phyloP scores from a whole-genome alignment of 2,113 vertebrate species.

The Nibea coibor region DNA sequence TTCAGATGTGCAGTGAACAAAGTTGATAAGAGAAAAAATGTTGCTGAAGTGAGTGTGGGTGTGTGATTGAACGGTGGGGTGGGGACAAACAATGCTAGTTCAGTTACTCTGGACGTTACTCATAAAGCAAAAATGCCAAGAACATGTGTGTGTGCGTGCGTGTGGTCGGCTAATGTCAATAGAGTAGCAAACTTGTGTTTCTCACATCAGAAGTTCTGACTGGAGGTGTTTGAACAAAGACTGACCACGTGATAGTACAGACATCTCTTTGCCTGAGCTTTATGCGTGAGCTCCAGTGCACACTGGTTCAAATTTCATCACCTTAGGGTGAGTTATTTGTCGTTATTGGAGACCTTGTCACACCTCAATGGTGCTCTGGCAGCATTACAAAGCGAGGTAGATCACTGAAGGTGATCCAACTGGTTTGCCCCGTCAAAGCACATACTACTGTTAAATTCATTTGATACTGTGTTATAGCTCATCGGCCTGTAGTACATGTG shows the following conservation, averaged over 20 bases:
- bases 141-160: conserved; percentile 21
- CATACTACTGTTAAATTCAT: neutral
- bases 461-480: conserved; percentile 1
- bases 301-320: conserved; percentile 47
- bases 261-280: neutral
- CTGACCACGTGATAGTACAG: neutral
- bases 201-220: neutral
- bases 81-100: conserved; percentile 42
- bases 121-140: conserved; percentile 60
- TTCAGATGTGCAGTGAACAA: neutral
- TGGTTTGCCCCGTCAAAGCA: conserved; percentile 30
- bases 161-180: neutral
- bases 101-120: conserved; percentile 48
- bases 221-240: conserved; percentile 13
- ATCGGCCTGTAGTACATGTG: neutral
- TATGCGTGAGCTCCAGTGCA: neutral
- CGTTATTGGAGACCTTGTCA: neutral
- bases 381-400: conserved; percentile 19
- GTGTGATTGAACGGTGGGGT: conserved; percentile 3
- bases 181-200: conserved; percentile 19
- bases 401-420: conserved; percentile 33
- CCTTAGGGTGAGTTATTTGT: conserved; percentile 25
- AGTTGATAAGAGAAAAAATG: neutral
- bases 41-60: conserved; percentile 22
- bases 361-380: conserved; percentile 27